Conservation (phyloP, 2,113 vertebrate genomes). For the Ophiodon elongatus region DNA sequence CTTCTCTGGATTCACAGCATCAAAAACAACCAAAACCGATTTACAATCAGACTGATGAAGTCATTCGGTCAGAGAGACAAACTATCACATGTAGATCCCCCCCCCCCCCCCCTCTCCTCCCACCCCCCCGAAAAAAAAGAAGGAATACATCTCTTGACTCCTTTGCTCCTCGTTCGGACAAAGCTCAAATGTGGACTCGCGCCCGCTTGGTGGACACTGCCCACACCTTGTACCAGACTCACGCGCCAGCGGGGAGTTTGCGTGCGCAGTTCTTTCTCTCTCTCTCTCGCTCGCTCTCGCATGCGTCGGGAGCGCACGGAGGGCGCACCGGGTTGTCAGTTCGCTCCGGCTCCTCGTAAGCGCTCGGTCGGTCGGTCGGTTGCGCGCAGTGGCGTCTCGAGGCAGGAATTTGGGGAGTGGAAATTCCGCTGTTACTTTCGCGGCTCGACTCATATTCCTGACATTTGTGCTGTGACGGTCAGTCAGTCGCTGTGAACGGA, state of each 20-base stretch:
- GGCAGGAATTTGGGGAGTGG: slow-evolving; percentile 70
- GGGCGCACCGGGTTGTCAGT: slow-evolving; percentile 70
- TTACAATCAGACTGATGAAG: background rate
- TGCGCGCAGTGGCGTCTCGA: slow-evolving; percentile 35
- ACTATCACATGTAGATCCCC: background rate
- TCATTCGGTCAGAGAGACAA: background rate
- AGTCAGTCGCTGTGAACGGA: slow-evolving; percentile 12
- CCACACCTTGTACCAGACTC: slow-evolving; percentile 44
- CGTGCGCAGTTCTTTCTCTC: slow-evolving; percentile 39
- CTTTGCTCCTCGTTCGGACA: background rate
- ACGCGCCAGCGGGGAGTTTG: slow-evolving; percentile 45
- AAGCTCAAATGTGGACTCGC: slow-evolving; percentile 18
- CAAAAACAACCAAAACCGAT: background rate
- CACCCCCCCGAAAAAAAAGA: background rate
- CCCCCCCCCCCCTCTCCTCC: background rate
- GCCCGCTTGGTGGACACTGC: slow-evolving; percentile 25
- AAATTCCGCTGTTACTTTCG: slow-evolving; percentile 61
- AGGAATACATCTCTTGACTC: background rate
- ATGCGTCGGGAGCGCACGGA: slow-evolving; percentile 59
- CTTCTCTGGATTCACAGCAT: background rate
- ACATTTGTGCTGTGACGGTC: slow-evolving; percentile 56
- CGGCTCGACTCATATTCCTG: slow-evolving; percentile 40
- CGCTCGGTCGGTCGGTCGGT: background rate
- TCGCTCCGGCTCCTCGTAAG: slow-evolving; percentile 49
- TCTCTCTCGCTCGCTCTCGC: background rate